Conservation (phyloP, 2,888 invertebrate species). For the Drosophila neutralis region DNA sequence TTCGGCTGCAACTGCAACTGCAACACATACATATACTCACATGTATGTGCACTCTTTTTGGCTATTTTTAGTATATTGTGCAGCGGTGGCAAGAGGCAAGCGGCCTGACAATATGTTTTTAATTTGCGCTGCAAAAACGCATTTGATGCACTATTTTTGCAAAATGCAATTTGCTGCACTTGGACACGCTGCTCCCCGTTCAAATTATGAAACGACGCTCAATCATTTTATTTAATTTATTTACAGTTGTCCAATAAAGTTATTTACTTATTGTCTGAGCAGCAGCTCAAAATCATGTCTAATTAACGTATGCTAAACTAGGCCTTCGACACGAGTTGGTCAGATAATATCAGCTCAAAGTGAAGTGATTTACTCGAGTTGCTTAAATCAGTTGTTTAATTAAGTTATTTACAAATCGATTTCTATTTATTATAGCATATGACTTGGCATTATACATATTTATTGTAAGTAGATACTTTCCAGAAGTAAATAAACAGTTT, state of each 20-base stretch:
- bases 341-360: no score
- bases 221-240: not conserved
- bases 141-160: slow-evolving; percentile 52
- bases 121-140: slow-evolving; percentile 81
- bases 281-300: not conserved
- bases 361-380: not conserved
- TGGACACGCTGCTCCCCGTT: not conserved
- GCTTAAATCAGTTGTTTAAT: no score
- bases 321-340: not conserved
- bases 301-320: not conserved
- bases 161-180: slow-evolving; percentile 18
- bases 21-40: slow-evolving; percentile 2
- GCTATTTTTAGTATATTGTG: slow-evolving; percentile 69
- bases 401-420: not conserved
- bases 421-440: not conserved
- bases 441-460: not conserved
- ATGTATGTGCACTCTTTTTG: slow-evolving; percentile 32
- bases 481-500: not conserved
- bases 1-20: slow-evolving; percentile 13
- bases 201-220: not conserved
- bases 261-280: not conserved
- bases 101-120: slow-evolving; percentile 84
- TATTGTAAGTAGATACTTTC: not conserved
- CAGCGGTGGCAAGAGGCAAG: slow-evolving; percentile 52
- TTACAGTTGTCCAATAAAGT: not conserved